phyloP scores from a whole-genome alignment of 2,113 vertebrate genomes.

The Carettochelys insculpta region DNA sequence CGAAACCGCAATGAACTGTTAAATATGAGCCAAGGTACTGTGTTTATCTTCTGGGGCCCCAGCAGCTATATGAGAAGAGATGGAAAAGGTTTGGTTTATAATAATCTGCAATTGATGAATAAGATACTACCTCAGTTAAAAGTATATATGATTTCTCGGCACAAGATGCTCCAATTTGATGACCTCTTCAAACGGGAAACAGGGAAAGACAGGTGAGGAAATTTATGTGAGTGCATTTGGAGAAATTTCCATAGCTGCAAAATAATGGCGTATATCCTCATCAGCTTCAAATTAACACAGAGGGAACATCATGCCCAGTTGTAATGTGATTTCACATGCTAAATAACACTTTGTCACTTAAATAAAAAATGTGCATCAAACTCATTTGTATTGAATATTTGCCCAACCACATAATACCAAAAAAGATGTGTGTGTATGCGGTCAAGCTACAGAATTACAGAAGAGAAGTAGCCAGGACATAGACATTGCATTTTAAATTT shows the following conservation, averaged over 20 bases:
- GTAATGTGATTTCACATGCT: background rate
- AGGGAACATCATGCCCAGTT: background rate
- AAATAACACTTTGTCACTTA: slow-evolving; percentile 35
- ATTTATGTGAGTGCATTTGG: background rate
- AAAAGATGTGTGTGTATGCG: background rate
- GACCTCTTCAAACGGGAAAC: slow-evolving; percentile 97
- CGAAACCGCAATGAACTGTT: slow-evolving; percentile 90
- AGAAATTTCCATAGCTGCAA: background rate
- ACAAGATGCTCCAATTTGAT: slow-evolving; percentile 97
- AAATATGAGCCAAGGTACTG: slow-evolving; percentile 90
- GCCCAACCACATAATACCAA: background rate
- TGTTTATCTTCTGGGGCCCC: slow-evolving; percentile 99
- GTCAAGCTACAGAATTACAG: background rate
- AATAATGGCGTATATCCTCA: background rate
- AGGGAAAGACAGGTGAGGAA: slow-evolving; percentile 92
- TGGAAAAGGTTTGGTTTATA: slow-evolving; percentile 94
- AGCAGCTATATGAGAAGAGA: slow-evolving; percentile 96
- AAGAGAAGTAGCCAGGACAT: background rate
- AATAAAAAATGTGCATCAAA: slow-evolving; percentile 11
- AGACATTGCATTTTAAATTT: slow-evolving; percentile 49
- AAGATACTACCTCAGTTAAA: slow-evolving; percentile 92
- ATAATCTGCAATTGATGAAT: slow-evolving; percentile 95
- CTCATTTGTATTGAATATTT: slow-evolving; percentile 17
- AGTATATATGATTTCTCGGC: slow-evolving; percentile 94
- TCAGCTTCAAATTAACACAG: slow-evolving; percentile 4